Conservation (phyloP, 1,140 invertebrate genomes). For the Drosophila elegans region DNA sequence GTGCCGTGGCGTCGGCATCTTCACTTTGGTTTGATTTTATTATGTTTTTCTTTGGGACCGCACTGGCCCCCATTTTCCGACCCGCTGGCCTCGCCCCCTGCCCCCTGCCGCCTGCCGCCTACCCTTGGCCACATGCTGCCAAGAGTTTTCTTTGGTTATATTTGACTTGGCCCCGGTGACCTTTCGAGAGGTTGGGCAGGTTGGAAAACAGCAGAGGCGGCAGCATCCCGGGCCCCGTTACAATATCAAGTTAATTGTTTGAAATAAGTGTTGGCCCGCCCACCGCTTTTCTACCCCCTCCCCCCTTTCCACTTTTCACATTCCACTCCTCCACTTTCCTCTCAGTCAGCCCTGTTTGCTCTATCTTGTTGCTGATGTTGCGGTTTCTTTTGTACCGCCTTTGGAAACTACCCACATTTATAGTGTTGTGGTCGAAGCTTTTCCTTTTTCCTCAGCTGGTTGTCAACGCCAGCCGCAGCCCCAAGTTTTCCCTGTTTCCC, state of each 20-base stretch:
- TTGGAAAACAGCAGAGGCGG: slow-evolving; percentile 27
- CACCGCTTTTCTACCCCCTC: slow-evolving; percentile 2
- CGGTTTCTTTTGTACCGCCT: slow-evolving; percentile 79
- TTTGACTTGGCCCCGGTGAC: slow-evolving; percentile 63
- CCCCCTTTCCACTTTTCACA: not conserved
- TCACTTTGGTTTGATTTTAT: slow-evolving; percentile 81
- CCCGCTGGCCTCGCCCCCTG: not conserved
- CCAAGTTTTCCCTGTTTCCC: slow-evolving; percentile 32
- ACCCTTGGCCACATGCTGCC: slow-evolving; percentile 71
- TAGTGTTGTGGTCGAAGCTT: slow-evolving; percentile 74
- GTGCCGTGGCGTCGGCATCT: slow-evolving; percentile 69
- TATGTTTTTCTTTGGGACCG: slow-evolving; percentile 81
- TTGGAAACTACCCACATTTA: slow-evolving; percentile 75
- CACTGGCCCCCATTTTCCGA: slow-evolving; percentile 48
- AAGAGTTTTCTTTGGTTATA: slow-evolving; percentile 55
- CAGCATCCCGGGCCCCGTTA: slow-evolving; percentile 64
- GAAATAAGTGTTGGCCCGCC: slow-evolving; percentile 74
- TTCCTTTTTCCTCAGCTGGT: slow-evolving; percentile 31
- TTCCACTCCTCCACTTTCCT: not conserved
- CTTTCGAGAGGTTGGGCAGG: slow-evolving; percentile 55
- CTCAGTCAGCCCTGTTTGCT: not conserved
- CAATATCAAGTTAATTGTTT: slow-evolving; percentile 83
- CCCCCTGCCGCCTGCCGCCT: slow-evolving; percentile 4
- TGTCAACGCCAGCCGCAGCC: slow-evolving; percentile 71
- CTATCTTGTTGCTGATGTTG: slow-evolving; percentile 72